These are phyloP conservation scores for Phalera bucephala DNA, from an alignment of 2,888 invertebrate genomes.

Conservation along the genomic window DNA sequence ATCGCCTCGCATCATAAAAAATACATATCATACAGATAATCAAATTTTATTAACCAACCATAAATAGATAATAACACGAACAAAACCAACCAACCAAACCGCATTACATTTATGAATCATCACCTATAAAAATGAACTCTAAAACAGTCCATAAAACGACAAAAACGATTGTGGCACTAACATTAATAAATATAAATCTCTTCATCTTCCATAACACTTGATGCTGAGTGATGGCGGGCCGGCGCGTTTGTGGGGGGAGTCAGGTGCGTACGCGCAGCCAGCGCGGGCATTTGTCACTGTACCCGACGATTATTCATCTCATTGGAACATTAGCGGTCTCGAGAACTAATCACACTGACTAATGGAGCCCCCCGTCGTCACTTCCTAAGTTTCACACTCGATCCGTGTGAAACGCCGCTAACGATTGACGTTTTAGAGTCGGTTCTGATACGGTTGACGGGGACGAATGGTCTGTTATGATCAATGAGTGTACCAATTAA, in stretches of 20 bases:
- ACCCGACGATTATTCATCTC: conserved; percentile 79
- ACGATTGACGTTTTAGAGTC: conserved; percentile 49
- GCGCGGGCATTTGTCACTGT: conserved; percentile 79
- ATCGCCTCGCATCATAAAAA: too few species aligned
- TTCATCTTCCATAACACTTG: conserved; percentile 69
- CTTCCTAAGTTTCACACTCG: conserved; percentile 75
- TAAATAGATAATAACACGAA: too few species aligned
- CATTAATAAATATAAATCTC: conserved; percentile 78
- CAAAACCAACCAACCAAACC: too few species aligned
- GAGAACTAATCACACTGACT: conserved; percentile 81
- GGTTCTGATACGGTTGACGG: conserved; percentile 55
- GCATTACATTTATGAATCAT: too few species aligned
- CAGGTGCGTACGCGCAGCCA: conserved; percentile 76
- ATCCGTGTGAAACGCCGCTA: conserved; percentile 49
- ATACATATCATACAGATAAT: too few species aligned
- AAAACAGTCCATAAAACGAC: conserved; percentile 31
- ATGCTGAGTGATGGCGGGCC: conserved; percentile 65
- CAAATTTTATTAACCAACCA: too few species aligned
- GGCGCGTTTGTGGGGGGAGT: conserved; percentile 67
- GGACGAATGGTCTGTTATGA: conserved; percentile 58
- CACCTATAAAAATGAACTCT: too few species aligned
- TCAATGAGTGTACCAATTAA: conserved; percentile 42
- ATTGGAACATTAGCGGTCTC: conserved; percentile 79
- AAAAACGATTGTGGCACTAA: conserved; percentile 50
- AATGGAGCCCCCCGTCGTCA: conserved; percentile 82